phyloP scores from a whole-genome alignment of 1,140 invertebrate species.

The Apis dorsata region DNA sequence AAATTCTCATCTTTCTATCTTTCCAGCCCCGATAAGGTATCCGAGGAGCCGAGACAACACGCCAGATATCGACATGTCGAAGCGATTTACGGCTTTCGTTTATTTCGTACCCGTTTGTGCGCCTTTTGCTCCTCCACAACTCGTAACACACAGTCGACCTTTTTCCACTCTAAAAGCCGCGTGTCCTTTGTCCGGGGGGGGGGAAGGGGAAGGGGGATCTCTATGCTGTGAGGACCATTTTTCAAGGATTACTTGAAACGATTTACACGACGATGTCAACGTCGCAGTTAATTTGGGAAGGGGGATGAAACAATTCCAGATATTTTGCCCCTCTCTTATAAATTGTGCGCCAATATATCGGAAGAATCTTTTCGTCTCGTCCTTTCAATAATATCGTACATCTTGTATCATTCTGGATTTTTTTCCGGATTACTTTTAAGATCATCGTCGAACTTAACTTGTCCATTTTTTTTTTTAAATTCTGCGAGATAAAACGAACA shows the following conservation, averaged over 20 bases:
- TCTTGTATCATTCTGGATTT: too few species aligned
- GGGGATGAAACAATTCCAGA: not conserved
- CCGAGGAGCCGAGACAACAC: slow-evolving; percentile 58
- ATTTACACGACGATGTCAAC: not conserved
- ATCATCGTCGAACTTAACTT: too few species aligned
- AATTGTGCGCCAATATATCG: not conserved
- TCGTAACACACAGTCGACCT: slow-evolving; percentile 11
- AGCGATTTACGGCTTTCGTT: slow-evolving; percentile 62
- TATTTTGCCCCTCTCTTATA: not conserved
- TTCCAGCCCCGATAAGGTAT: slow-evolving; percentile 60
- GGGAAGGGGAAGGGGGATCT: not conserved
- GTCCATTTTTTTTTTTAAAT: too few species aligned
- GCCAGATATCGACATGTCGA: slow-evolving; percentile 62
- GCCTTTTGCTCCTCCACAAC: slow-evolving; percentile 8
- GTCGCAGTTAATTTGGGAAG: not conserved
- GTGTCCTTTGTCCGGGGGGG: not conserved
- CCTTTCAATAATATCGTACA: too few species aligned
- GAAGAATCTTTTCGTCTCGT: too few species aligned
- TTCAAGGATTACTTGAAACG: slow-evolving; percentile 12
- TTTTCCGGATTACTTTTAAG: too few species aligned
- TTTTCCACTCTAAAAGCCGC: not conserved
- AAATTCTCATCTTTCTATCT: slow-evolving; percentile 65
- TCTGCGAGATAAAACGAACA: too few species aligned
- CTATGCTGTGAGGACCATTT: not conserved
- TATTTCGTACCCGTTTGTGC: slow-evolving; percentile 54